A percentile compares a stretch with the other conserved stretches of the same genome.
Conservation (phyloP, 1,140 invertebrate species). For the Magallana ariakensis region DNA sequence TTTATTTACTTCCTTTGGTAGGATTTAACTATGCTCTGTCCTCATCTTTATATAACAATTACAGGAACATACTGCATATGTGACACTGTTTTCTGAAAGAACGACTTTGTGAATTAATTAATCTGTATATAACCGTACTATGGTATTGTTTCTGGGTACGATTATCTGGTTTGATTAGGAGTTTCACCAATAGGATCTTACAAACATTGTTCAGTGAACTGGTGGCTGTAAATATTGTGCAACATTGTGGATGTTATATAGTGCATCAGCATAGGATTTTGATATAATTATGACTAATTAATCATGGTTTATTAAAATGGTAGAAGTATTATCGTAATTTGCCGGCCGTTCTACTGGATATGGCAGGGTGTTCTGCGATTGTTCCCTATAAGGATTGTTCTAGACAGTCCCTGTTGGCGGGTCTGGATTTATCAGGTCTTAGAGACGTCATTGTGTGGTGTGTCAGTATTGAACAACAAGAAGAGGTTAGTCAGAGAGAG, state of each 20-base stretch:
- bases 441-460: slow-evolving; percentile 3
- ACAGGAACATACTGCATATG: too few species aligned
- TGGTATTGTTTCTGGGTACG: too few species aligned
- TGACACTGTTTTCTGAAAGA: too few species aligned
- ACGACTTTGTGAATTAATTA: too few species aligned
- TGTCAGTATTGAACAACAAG: neutral
- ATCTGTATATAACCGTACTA: too few species aligned
- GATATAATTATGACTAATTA: neutral
- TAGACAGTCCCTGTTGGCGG: neutral
- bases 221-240: too few species aligned
- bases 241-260: too few species aligned
- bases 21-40: neutral
- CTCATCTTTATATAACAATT: neutral
- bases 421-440: neutral
- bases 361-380: neutral
- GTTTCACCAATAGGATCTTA: too few species aligned
- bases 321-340: neutral
- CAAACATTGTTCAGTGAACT: too few species aligned
- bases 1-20: slow-evolving; percentile 5
- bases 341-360: neutral
- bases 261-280: neutral
- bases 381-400: slow-evolving; percentile 3
- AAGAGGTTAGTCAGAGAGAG: neutral
- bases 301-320: neutral
- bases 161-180: too few species aligned